Percentiles rank a stretch among this genome's conserved stretches.
Evolutionary conservation across 92 coral and sea anemone genomes (phyloP).

Genomic region (Porites cylindrica): DNA sequence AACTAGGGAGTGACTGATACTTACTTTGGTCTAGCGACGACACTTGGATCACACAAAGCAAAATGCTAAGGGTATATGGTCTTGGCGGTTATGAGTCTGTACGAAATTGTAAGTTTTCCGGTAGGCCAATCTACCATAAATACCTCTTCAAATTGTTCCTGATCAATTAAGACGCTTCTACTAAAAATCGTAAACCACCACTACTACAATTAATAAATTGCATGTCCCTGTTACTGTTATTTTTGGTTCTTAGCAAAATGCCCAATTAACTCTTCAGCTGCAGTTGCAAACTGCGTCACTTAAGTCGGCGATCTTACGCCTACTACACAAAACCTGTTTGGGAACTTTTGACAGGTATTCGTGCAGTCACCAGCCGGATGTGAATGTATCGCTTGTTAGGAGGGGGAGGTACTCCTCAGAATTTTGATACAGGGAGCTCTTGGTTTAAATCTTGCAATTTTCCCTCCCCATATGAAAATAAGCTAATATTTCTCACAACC

Average conservation of each 20-base stretch:
- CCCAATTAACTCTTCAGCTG: not conserved
- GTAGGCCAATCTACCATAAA: not conserved
- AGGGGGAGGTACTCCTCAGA: too few species aligned
- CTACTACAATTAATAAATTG: not conserved
- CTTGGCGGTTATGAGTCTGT: not conserved
- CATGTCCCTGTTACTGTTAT: not conserved
- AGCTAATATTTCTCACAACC: too few species aligned
- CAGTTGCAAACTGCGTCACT: not conserved
- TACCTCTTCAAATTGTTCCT: not conserved
- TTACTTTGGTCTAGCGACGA: constrained; percentile 17
- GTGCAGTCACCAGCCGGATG: not conserved
- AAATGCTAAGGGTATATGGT: not conserved
- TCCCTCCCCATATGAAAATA: too few species aligned
- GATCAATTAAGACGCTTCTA: not conserved
- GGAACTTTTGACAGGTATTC: not conserved
- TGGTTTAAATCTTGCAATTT: too few species aligned
- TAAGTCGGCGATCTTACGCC: not conserved
- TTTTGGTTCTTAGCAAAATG: not conserved
- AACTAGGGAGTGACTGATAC: not conserved
- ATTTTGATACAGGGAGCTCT: too few species aligned
- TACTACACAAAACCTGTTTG: not conserved
- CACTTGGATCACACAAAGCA: not conserved
- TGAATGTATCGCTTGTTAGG: not conserved
- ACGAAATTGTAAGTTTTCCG: not conserved
- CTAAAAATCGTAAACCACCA: not conserved